These are phyloP conservation scores for Perca schrenkii DNA, from an alignment of 2,113 vertebrate genomes.

Conservation along the genomic window DNA sequence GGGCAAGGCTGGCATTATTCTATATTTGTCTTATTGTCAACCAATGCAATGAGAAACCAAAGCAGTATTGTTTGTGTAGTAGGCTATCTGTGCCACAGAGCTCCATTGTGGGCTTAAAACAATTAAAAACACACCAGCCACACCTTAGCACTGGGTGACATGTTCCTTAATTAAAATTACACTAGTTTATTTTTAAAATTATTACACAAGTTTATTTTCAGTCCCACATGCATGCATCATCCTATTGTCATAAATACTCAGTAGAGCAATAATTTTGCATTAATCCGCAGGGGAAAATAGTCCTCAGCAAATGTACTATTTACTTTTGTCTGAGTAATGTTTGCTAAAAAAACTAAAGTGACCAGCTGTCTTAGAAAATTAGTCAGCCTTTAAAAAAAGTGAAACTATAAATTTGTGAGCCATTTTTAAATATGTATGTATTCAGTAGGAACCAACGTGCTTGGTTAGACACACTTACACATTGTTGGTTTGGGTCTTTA, in stretches of 20 bases:
- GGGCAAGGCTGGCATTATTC: not conserved
- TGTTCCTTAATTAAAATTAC: not conserved
- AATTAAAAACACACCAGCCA: not conserved
- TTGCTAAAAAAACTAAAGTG: not conserved
- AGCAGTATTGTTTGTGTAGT: not conserved
- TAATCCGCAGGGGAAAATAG: not conserved
- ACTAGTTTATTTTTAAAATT: not conserved
- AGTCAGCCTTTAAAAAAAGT: not conserved
- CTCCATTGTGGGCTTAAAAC: not conserved
- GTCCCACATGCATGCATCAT: not conserved
- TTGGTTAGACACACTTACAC: not conserved
- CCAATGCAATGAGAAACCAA: not conserved
- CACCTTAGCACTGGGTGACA: not conserved
- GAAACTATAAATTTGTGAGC: not conserved
- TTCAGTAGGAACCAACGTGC: not conserved
- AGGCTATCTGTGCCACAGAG: not conserved
- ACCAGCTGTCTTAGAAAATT: not conserved
- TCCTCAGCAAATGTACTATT: too few species aligned
- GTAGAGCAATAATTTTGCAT: not conserved
- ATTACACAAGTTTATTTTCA: too few species aligned
- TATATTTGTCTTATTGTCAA: not conserved
- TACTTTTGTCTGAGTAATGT: not conserved
- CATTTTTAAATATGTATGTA: not conserved
- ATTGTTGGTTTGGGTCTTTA: not conserved
- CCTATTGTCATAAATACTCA: not conserved